phyloP scores from a whole-genome alignment of 2,113 vertebrate genomes.

The Piprites chloris region DNA sequence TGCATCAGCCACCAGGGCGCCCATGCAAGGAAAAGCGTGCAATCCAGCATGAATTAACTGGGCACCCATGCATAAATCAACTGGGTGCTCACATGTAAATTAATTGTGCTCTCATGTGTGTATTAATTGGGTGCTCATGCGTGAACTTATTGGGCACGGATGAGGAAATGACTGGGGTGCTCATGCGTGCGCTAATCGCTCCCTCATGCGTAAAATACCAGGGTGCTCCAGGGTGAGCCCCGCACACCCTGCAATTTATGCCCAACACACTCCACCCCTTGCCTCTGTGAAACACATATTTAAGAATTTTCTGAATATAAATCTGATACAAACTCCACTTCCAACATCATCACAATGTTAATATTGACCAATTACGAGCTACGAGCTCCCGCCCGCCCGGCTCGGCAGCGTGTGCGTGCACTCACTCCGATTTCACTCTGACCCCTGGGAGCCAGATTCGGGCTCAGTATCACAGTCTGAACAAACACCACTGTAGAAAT shows the following conservation, averaged over 20 bases:
- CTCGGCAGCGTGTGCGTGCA: rapidly evolving
- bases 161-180: neutral
- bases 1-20: neutral
- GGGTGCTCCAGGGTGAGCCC: neutral
- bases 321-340: neutral
- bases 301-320: neutral
- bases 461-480: neutral
- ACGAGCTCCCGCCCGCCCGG: neutral
- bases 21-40: rapidly evolving
- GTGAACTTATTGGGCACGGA: neutral
- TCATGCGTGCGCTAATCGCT: neutral
- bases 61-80: neutral
- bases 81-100: neutral
- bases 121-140: neutral
- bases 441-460: too few relatives aligned
- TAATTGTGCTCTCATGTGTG: neutral
- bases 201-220: neutral
- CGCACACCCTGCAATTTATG: neutral
- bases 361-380: neutral
- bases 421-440: rapidly evolving
- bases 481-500: neutral
- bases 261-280: neutral
- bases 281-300: rapidly evolving
- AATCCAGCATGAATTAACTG: neutral
- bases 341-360: neutral